Evolutionary conservation across 2,113 vertebrate genomes (phyloP).

Genomic region (Mesocricetus auratus): DNA sequence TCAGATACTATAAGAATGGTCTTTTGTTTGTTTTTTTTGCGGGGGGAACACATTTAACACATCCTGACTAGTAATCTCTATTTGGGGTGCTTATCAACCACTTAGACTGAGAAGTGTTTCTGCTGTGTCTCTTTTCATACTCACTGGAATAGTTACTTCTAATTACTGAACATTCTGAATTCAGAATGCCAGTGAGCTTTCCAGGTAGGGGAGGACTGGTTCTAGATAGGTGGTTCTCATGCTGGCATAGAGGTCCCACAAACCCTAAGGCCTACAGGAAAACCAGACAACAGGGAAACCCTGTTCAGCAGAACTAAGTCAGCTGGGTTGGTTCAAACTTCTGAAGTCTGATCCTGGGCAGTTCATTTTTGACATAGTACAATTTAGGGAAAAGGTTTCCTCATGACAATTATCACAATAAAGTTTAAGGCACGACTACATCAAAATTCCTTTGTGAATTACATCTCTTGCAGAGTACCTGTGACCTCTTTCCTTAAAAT

Average conservation of each 20-base stretch:
- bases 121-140: neutral
- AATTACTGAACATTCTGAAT: neutral
- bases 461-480: neutral
- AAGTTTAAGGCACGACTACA: neutral
- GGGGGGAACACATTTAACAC: neutral
- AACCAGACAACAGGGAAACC: neutral
- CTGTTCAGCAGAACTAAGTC: neutral
- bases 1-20: fast-evolving
- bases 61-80: neutral
- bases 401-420: neutral
- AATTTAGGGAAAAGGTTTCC: neutral
- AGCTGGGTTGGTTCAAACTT: neutral
- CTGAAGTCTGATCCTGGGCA: too few species aligned
- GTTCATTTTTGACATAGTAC: neutral
- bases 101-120: neutral
- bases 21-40: neutral
- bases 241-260: neutral
- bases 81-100: neutral
- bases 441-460: neutral
- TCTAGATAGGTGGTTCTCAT: neutral
- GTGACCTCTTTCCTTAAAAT: neutral
- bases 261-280: neutral
- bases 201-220: neutral
- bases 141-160: neutral
- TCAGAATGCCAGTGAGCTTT: neutral